These are phyloP conservation scores for Trichosurus vulpecula DNA, from an alignment of 2,797 vertebrate species.

Conservation along the genomic window DNA sequence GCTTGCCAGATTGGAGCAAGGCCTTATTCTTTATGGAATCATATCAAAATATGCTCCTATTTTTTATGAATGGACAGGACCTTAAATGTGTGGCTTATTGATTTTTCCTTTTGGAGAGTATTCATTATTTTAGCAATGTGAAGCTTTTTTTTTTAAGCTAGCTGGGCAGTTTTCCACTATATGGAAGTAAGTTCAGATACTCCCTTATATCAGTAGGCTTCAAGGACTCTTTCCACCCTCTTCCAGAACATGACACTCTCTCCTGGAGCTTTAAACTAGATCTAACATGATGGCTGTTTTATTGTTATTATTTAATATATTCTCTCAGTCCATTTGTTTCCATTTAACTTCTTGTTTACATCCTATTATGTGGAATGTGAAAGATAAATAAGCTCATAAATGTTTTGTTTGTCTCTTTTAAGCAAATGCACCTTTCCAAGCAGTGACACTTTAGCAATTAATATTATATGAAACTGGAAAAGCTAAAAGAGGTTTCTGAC, in stretches of 20 bases:
- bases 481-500: conserved; percentile 8
- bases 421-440: conserved; percentile 18
- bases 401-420: conserved; percentile 2
- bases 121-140: neutral
- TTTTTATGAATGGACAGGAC: conserved; percentile 5
- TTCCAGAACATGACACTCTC: neutral
- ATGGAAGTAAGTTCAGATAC: neutral
- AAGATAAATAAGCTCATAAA: conserved; percentile 24
- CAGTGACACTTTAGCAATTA: neutral
- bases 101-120: neutral
- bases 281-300: neutral
- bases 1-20: conserved; percentile 61
- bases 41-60: conserved; percentile 55
- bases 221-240: neutral
- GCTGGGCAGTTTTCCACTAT: neutral
- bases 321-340: conserved; percentile 45
- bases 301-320: conserved; percentile 8
- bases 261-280: neutral
- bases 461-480: conserved; percentile 35
- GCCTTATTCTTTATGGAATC: conserved; percentile 37
- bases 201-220: neutral
- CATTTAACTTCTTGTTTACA: neutral
- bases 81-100: neutral
- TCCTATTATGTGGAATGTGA: neutral
- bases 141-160: conserved; percentile 12